Base-by-base conservation (phyloP, 2,888 invertebrate genomes). In the Coelopa pilipes region DNA sequence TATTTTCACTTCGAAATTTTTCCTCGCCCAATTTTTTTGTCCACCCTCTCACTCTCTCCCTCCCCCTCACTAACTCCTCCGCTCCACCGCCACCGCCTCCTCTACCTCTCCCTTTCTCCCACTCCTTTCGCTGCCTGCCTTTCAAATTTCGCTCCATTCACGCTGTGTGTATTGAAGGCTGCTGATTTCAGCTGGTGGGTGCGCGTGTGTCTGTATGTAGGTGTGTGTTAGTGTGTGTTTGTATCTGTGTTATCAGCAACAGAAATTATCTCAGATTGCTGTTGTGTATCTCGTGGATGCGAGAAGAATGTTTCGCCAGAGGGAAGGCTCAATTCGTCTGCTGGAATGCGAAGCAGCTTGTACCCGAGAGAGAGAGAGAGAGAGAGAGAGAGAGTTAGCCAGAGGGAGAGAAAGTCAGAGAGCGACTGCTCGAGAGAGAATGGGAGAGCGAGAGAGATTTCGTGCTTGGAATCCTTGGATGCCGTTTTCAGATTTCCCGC, bases 221-320 rank as follows among this genome's bases (percentile, higher is more conserved):
- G 13, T 60, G 60, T 19, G 21, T 60, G 60, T 13, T 7, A 11
- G 17, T 60, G 5, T 60, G 12, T 60, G 17, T 62, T 15, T 24
- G 60, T 62, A 62, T 62, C 60, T 62, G 24, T 62, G 60, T 62
- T 62, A 62, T 62, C 60, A 62, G 24, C 60, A 62, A 13, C 13
- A 19, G 24, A 62, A 62, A 62, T 62, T 62, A 62, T 62, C 60
- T 62, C 34, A 62, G 60, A 62, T 62, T 62, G 13, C 12, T 62
- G 21, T 62, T 62, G 21, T 62, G 4, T 62, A 34, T 34, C 34
- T 34, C 34, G 34, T 34, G 34, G 34, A 34, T 34, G 34, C 34
- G 34, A 34, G 34, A 34, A 34, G 34, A 34, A 34, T 34, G 34
- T 34, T 4, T 34, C 34, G 34, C 34, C 34, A 7, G 7, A 34